Conservation (phyloP, 2,113 vertebrate genomes). For the Crotalus horridus region DNA sequence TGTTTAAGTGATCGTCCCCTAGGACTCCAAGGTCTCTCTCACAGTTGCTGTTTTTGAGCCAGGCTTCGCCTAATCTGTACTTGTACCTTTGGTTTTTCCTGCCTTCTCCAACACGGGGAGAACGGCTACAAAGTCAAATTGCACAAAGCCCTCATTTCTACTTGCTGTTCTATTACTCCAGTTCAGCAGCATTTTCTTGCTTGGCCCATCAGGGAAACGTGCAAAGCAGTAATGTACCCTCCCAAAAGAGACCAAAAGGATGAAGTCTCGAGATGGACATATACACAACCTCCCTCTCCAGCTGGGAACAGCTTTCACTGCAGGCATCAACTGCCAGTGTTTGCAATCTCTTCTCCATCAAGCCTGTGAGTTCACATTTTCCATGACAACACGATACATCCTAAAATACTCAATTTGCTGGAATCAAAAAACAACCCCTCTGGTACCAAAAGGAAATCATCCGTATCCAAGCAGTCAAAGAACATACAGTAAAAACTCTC, state of each 20-base stretch:
- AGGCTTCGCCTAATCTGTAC: too few species aligned
- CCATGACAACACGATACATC: background rate
- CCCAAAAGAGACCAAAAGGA: background rate
- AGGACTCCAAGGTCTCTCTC: too few species aligned
- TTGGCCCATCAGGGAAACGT: background rate
- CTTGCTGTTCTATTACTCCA: slow-evolving; percentile 3
- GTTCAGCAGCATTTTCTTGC: background rate
- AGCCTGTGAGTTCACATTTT: slow-evolving; percentile 1
- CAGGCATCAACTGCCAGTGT: background rate
- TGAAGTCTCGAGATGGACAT: background rate
- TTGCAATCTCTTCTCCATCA: background rate
- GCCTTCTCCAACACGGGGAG: too few species aligned
- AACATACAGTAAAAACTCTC: background rate
- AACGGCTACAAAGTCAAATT: too few species aligned
- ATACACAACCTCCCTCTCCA: background rate
- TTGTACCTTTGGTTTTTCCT: too few species aligned
- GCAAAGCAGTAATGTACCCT: background rate
- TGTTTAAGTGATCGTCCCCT: too few species aligned
- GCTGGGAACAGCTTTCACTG: background rate
- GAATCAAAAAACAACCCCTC: background rate
- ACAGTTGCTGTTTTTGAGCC: too few species aligned
- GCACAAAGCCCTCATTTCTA: slow-evolving; percentile 12
- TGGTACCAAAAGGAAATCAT: background rate
- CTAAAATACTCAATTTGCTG: background rate
- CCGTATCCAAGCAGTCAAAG: background rate